A percentile compares a stretch with the other conserved stretches of the same genome.
Conservation (phyloP, 2,113 vertebrate species). For the Leptobrachium leishanense region DNA sequence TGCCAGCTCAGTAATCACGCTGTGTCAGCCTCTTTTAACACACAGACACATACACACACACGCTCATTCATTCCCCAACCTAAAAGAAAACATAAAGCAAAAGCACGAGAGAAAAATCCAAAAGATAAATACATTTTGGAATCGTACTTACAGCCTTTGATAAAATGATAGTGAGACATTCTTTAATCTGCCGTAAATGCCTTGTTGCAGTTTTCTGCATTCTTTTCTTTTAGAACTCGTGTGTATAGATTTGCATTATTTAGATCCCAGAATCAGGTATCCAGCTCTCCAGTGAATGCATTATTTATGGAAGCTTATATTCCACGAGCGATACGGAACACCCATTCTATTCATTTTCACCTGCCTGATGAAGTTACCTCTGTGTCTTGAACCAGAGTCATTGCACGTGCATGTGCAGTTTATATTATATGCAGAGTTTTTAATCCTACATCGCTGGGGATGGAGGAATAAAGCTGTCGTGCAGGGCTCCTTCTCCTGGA, state of each 20-base stretch:
- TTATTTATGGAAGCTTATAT: conserved; percentile 66
- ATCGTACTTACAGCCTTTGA: conserved; percentile 93
- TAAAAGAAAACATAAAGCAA: conserved; percentile 32
- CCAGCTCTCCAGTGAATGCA: conserved; percentile 70
- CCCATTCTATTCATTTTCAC: conserved; percentile 59
- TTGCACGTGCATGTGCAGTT: conserved; percentile 74
- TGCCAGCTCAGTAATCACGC: conserved; percentile 40
- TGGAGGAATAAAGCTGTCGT: conserved; percentile 64
- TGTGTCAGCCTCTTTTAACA: conserved; percentile 54
- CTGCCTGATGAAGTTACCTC: conserved; percentile 62
- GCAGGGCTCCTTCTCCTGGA: conserved; percentile 59
- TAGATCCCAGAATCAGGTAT: conserved; percentile 73
- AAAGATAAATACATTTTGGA: conserved; percentile 1
- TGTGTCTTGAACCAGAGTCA: conserved; percentile 62
- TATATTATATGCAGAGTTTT: conserved; percentile 76
- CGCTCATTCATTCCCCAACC: conserved; percentile 53
- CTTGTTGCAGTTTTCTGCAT: conserved; percentile 71
- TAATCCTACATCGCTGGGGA: conserved; percentile 64
- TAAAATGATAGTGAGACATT: conserved; percentile 95
- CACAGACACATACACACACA: neutral
- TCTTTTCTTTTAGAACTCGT: conserved; percentile 67
- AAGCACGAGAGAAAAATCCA: neutral
- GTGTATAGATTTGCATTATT: conserved; percentile 77
- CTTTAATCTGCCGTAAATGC: conserved; percentile 70
- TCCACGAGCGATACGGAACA: conserved; percentile 58